Evolutionary conservation across 37 sponge, comb jelly and placozoan species (phyloP), one percentile per base, ranked within the genome.

Genomic region (Crambe crambe): DNA sequence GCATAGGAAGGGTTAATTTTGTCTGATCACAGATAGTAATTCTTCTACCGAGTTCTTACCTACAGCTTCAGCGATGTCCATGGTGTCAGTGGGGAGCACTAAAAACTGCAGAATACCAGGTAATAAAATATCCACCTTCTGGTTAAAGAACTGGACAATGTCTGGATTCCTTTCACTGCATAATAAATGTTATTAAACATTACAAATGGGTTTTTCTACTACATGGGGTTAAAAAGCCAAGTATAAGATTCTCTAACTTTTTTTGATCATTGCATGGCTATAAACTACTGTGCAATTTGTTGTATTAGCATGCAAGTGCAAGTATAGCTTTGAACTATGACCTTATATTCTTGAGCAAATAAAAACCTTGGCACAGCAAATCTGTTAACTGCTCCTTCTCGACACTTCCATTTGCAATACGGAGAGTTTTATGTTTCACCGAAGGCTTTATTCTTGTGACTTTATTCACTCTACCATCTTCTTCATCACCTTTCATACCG

Each of bases 101-200:
- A 73, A 56, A 20, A 73, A 3, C 22, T 51, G 56, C 30, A 73
- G 58, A 32, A 73, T 10, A 27, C 23, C 17, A 18, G 74, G 15
- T 17, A 70, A 51, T 10, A 73, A 35, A 26, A 25, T 26, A 43
- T 56, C 74, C n/a, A n/a, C n/a, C n/a, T n/a, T n/a, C 1, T 32
- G 56, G 34, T 73, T 73, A 32, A 73, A 73, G 8, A 54, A 54
- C 36, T 73, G 32, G 1, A 73, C 57, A 25, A 73, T 32, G 17
- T n/a, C 41, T 26, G 41, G 25, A 41, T 38, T 71, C 1, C 41
- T 38, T 38, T 71, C 72, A 71, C 72, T 71, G 72, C n/a, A 62
- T n/a, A n/a, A n/a, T n/a, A n/a, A n/a, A n/a, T n/a, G n/a, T n/a
- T n/a, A n/a, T n/a, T n/a, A n/a, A n/a, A n/a, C n/a, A n/a, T n/a